Percentiles rank a stretch among this genome's conserved stretches.
These are phyloP conservation scores for Numida meleagris DNA, from an alignment of 2,113 vertebrate genomes.

Conservation along the genomic window DNA sequence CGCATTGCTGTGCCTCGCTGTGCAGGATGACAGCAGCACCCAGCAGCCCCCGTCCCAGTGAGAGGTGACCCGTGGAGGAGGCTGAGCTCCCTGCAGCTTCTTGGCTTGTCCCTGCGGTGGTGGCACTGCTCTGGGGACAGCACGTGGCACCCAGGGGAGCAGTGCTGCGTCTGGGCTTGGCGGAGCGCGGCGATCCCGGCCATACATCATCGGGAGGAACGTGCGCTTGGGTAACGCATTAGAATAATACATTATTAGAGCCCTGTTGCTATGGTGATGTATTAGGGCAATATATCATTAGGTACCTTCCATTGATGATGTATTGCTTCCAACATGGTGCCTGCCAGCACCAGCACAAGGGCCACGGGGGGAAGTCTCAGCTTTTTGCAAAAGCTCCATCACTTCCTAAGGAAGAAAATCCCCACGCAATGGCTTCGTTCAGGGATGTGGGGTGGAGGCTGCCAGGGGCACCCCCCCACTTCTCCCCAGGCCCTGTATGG, in stretches of 20 bases:
- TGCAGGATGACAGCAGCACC: rapidly evolving
- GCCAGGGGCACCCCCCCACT: neutral
- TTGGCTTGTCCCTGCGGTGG: rapidly evolving
- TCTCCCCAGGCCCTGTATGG: neutral
- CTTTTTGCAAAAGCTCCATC: conserved; percentile 11
- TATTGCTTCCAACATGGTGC: conserved; percentile 64
- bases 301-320: conserved; percentile 75
- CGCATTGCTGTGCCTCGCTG: rapidly evolving
- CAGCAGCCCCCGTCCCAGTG: rapidly evolving
- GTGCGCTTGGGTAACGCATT: conserved; percentile 73
- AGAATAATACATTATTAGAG: conserved; percentile 80
- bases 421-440: neutral
- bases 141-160: neutral
- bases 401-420: conserved; percentile 19
- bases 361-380: neutral
- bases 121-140: neutral
- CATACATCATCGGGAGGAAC: conserved; percentile 73
- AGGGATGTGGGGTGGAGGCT: neutral
- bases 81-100: neutral
- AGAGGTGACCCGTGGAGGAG: no score
- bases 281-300: conserved; percentile 81
- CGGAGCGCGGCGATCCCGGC: conserved; percentile 48
- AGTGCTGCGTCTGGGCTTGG: conserved; percentile 26
- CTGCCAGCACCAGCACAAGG: conserved; percentile 42
- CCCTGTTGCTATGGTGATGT: conserved; percentile 80